phyloP scores from a whole-genome alignment of 1,140 invertebrate species.

The Lepidotrigona ventralis region DNA sequence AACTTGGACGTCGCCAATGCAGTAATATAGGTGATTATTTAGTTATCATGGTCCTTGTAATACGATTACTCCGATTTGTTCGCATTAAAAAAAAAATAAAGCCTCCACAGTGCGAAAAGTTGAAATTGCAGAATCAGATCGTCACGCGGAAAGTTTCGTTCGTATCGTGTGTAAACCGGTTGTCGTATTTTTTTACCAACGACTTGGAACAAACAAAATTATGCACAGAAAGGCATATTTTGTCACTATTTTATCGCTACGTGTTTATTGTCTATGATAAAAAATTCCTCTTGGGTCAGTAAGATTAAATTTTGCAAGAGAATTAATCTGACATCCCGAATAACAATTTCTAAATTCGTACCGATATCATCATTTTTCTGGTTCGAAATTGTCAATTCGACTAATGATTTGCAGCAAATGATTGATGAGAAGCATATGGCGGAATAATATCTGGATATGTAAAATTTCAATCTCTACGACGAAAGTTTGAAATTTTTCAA shows the following conservation, averaged over 20 bases:
- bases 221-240: neutral
- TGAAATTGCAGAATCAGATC: too few species aligned
- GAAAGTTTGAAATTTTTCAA: too few species aligned
- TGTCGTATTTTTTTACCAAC: too few species aligned
- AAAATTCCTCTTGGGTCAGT: neutral
- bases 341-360: slow-evolving; percentile 5
- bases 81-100: too few species aligned
- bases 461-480: neutral
- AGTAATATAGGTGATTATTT: too few species aligned
- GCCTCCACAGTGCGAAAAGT: too few species aligned
- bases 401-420: neutral
- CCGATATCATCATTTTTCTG: slow-evolving; percentile 1
- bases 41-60: too few species aligned
- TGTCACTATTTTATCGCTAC: neutral
- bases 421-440: neutral
- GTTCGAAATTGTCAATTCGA: neutral
- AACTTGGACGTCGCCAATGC: too few species aligned
- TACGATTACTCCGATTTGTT: too few species aligned
- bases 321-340: neutral
- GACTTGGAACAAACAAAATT: neutral
- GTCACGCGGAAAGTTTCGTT: too few species aligned
- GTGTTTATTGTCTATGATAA: neutral
- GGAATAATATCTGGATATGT: neutral
- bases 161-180: too few species aligned
- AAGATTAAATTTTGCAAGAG: neutral